A percentile compares a stretch with the other conserved stretches of the same genome.
Evolutionary conservation across 1,140 invertebrate genomes (phyloP).

Genomic region (Samia ricini): DNA sequence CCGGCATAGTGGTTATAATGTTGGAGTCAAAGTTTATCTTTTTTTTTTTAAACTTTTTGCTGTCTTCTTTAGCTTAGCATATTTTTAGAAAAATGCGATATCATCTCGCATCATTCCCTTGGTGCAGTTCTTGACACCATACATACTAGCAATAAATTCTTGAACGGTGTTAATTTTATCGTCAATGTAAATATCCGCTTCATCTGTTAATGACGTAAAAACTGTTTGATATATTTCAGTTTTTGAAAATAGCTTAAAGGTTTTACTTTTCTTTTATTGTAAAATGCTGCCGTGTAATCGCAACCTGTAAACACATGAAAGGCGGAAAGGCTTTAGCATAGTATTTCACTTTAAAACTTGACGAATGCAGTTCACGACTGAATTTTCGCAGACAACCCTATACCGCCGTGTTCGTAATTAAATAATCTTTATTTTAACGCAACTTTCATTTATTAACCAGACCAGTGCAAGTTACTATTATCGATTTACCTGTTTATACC

Average conservation of each 20-base stretch:
- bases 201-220: constrained; percentile 47
- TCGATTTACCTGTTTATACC: no score
- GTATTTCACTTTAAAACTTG: no score
- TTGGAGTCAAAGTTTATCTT: constrained; percentile 38
- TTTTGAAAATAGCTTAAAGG: constrained; percentile 41
- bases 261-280: constrained; percentile 49
- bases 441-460: no score
- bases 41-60: constrained; percentile 30
- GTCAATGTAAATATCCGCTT: constrained; percentile 32
- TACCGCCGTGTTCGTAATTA: no score
- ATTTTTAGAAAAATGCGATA: constrained; percentile 33
- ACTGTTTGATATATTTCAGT: constrained; percentile 41
- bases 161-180: constrained; percentile 34
- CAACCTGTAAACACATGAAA: constrained; percentile 53
- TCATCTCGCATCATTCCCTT: constrained; percentile 37
- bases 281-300: constrained; percentile 50
- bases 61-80: constrained; percentile 31
- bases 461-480: no score
- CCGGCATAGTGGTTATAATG: constrained; percentile 37
- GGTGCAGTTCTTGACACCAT: constrained; percentile 35
- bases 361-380: no score
- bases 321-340: constrained; percentile 39
- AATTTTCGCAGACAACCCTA: no score
- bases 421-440: no score
- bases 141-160: constrained; percentile 36